Evolutionary conservation across 2,888 invertebrate species (phyloP).

Genomic region (Subacronicta megacephala): DNA sequence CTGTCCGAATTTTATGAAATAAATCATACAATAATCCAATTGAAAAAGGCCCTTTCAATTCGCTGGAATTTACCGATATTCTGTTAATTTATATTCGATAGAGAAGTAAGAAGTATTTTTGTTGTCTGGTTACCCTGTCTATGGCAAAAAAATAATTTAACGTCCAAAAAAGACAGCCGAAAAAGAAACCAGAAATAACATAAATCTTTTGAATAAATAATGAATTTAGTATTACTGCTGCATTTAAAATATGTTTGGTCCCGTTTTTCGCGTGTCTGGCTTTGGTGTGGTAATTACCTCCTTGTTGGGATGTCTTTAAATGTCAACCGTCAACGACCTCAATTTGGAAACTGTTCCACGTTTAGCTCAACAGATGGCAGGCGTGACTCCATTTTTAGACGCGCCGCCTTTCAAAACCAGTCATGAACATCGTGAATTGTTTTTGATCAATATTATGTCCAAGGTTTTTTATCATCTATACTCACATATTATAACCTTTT

Average conservation of each 20-base stretch:
- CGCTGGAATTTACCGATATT: not conserved
- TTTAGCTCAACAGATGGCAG: slow-evolving; percentile 46
- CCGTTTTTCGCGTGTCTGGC: slow-evolving; percentile 32
- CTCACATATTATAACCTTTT: slow-evolving; percentile 36
- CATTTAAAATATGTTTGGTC: slow-evolving; percentile 15
- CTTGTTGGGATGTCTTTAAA: slow-evolving; percentile 41
- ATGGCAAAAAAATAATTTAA: too few relatives aligned
- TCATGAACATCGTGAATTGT: slow-evolving; percentile 10
- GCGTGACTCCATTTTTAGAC: slow-evolving; percentile 27
- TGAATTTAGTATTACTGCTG: slow-evolving; percentile 3
- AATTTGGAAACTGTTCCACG: slow-evolving; percentile 29
- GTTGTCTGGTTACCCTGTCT: too few relatives aligned
- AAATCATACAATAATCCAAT: too few relatives aligned
- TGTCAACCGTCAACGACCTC: slow-evolving; percentile 53
- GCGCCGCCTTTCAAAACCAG: slow-evolving; percentile 17
- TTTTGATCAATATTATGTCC: slow-evolving; percentile 2
- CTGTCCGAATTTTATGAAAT: too few relatives aligned
- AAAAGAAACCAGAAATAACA: not conserved
- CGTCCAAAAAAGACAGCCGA: slow-evolving; percentile 7
- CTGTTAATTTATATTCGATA: not conserved
- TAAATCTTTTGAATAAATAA: slow-evolving; percentile 2
- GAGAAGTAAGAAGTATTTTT: not conserved
- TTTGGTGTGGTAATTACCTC: slow-evolving; percentile 42
- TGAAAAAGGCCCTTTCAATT: too few relatives aligned
- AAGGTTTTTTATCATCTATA: slow-evolving; percentile 25